Conservation (phyloP, 1,140 invertebrate species). For the Leucophenga varia region DNA sequence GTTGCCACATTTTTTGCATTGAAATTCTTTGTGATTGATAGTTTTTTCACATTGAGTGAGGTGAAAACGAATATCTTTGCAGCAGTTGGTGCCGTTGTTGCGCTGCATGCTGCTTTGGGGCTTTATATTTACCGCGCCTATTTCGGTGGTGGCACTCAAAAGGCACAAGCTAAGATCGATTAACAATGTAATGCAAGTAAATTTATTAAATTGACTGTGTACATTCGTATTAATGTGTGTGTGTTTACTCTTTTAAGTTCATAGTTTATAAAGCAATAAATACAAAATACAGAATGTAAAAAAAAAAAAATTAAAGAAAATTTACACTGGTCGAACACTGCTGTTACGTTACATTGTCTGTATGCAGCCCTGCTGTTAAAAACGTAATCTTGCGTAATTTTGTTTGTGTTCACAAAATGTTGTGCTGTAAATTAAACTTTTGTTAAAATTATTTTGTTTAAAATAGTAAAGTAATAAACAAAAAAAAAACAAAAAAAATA, state of each 20-base stretch:
- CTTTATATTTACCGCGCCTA: slow-evolving; percentile 77
- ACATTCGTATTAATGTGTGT: no score
- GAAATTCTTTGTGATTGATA: slow-evolving; percentile 64
- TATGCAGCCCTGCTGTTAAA: no score
- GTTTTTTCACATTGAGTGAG: slow-evolving; percentile 60
- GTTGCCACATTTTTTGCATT: slow-evolving; percentile 63
- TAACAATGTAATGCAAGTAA: slow-evolving; percentile 28
- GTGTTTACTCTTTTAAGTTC: no score
- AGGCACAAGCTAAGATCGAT: slow-evolving; percentile 21
- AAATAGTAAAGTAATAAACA: not conserved
- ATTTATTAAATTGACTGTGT: slow-evolving; percentile 6
- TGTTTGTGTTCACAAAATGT: no score
- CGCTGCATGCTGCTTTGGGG: slow-evolving; percentile 72
- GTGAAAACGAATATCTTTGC: slow-evolving; percentile 73
- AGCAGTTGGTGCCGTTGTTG: slow-evolving; percentile 69
- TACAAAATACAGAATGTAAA: no score
- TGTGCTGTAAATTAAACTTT: no score
- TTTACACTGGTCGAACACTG: no score
- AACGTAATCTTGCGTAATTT: no score
- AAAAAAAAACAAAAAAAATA: not conserved
- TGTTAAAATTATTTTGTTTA: no score
- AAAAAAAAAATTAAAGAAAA: no score
- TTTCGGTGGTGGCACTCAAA: slow-evolving; percentile 59
- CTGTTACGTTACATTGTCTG: no score
- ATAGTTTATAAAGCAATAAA: no score